Percentiles rank a stretch among this genome's conserved stretches.
These are phyloP conservation scores for Scomber scombrus DNA, from an alignment of 2,113 vertebrate species.

Conservation along the genomic window DNA sequence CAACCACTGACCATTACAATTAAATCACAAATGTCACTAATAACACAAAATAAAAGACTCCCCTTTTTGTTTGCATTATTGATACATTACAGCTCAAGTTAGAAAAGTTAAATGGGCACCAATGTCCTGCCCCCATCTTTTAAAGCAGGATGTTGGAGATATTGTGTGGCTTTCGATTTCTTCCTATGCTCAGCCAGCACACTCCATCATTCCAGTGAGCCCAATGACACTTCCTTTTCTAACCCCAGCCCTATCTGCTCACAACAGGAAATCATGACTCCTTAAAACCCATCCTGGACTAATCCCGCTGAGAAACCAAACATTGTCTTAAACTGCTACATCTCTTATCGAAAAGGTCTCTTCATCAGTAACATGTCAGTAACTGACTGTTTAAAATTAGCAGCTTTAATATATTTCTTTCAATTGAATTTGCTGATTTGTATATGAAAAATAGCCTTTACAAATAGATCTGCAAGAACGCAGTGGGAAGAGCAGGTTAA, in stretches of 20 bases:
- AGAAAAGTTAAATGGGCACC: background rate
- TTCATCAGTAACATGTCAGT: background rate
- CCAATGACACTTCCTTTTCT: constrained; percentile 48
- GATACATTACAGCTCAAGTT: background rate
- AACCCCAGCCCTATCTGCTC: constrained; percentile 59
- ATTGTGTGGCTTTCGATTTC: constrained; percentile 65
- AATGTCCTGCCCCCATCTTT: constrained; percentile 1
- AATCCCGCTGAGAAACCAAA: constrained; percentile 76
- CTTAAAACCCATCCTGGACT: constrained; percentile 72
- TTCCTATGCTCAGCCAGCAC: constrained; percentile 55
- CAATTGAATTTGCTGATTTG: background rate
- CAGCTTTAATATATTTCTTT: background rate
- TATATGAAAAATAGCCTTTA: background rate
- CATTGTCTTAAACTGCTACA: constrained; percentile 47
- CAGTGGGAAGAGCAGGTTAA: background rate
- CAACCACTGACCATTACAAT: constrained; percentile 2
- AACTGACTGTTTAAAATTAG: background rate
- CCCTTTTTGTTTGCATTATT: background rate
- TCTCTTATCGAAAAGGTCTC: constrained; percentile 15
- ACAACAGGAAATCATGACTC: constrained; percentile 85
- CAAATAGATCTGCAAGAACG: background rate
- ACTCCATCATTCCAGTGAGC: constrained; percentile 58
- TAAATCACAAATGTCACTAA: constrained; percentile 13
- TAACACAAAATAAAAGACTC: constrained; percentile 9
- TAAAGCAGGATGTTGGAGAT: constrained; percentile 68